A percentile compares a stretch with the other conserved stretches of the same genome.
These are phyloP conservation scores for Cyaniris semiargus DNA, from an alignment of 2,888 invertebrate species.

Conservation along the genomic window DNA sequence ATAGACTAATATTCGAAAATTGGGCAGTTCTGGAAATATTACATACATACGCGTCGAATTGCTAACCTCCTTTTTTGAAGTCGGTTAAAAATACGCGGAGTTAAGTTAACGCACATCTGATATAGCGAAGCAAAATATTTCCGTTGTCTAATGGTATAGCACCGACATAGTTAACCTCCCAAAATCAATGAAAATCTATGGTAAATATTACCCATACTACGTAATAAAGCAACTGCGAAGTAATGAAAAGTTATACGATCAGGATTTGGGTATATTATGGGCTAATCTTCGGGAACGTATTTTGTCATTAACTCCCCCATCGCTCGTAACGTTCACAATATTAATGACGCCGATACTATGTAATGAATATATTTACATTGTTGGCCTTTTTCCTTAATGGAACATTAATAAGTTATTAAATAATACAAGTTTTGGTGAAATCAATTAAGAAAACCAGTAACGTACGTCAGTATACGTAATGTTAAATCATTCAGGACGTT, in stretches of 20 bases:
- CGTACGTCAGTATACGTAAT: no score
- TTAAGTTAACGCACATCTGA: no score
- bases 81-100: no score
- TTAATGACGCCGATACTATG: background rate
- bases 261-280: slow-evolving; percentile 26
- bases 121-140: no score
- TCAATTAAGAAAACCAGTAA: background rate
- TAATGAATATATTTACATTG: background rate
- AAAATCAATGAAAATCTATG: no score
- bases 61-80: no score
- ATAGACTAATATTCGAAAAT: no score
- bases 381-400: background rate
- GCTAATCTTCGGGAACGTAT: slow-evolving; percentile 1
- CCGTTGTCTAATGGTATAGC: no score
- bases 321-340: slow-evolving; percentile 8
- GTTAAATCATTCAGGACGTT: no score
- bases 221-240: background rate
- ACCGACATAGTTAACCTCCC: no score
- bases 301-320: slow-evolving; percentile 6
- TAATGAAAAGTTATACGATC: slow-evolving; percentile 19
- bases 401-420: background rate
- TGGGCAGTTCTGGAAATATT: no score
- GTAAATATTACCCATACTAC: background rate
- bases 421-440: background rate
- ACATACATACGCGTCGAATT: no score